Base-by-base conservation (phyloP, 1,140 invertebrate species). In the Acromyrmex echinatior region DNA sequence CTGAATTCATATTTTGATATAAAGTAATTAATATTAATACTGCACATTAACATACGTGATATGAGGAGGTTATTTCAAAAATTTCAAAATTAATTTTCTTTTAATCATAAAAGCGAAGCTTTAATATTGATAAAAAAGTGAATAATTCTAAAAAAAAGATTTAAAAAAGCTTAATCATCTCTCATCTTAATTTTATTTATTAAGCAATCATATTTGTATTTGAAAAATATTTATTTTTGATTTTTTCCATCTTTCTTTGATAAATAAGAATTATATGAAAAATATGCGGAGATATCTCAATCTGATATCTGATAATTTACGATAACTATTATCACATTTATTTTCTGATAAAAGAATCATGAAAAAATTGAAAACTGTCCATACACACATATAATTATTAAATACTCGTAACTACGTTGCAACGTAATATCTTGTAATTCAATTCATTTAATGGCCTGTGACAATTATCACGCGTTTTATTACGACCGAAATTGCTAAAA, bases 21-120 rank as follows among this genome's bases (percentile, higher is more conserved):
- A 12, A 56, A 76, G 16, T 60, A 77, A 60, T 65, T 28, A 16
- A 35, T 18, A 70, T 18, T 18, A 16, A 63, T 70, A 25, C 12
- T 70, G 10, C n/a, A 45, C 14, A 70, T 49, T 70, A 25, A 14
- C n/a, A 21, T 39, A 45, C 7, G 35, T 7, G 14, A 21, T 39
- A 45, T 7, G 35, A 7, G 14, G 12, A 18, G 12, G 0, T 80
- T 80, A 68, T 80, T 70, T 80, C 14, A 53, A 68, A 53, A 35
- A 79, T n/a, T 14, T 1, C 7, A 28, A n/a, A 80, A 53, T 51
- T 53, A 18, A 35, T 80, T 80, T 35, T 31, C 14, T 53, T 10
- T 65, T 10, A 12, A 80, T 66, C 12, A 9, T 16, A 1, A n/a
- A 31, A 25, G 7, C 12, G 18, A 51, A 51, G 7, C 14, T 66